Conservation (phyloP, 2,113 vertebrate species). For the Rhinichthys klamathensis region DNA sequence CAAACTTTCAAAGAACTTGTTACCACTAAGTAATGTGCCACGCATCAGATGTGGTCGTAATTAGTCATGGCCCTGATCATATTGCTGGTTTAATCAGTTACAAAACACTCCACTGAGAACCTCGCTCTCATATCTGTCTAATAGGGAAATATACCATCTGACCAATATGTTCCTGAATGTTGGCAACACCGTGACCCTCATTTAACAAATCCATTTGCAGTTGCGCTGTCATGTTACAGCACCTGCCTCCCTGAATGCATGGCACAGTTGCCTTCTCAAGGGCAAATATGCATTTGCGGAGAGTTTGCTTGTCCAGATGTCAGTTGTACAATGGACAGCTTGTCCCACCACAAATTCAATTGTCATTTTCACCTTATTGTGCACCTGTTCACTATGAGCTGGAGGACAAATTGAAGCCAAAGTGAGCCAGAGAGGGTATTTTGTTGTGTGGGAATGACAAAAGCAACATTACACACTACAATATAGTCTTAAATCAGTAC, state of each 20-base stretch:
- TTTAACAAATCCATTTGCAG: constrained; percentile 6
- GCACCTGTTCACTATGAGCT: background rate
- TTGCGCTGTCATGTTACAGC: background rate
- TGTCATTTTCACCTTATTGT: background rate
- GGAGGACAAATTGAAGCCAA: background rate
- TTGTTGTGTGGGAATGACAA: background rate
- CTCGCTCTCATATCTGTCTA: background rate
- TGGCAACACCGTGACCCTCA: background rate
- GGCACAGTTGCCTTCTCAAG: background rate
- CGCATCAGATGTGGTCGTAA: constrained; percentile 2
- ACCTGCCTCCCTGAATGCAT: background rate
- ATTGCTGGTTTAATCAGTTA: background rate
- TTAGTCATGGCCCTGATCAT: constrained; percentile 21
- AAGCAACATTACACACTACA: background rate
- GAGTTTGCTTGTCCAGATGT: background rate
- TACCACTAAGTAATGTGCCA: constrained; percentile 17
- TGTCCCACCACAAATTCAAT: background rate
- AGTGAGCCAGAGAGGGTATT: background rate
- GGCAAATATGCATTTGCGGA: background rate
- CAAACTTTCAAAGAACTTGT: constrained; percentile 2
- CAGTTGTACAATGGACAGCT: background rate
- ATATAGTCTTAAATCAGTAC: background rate
- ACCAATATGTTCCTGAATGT: constrained; percentile 19
- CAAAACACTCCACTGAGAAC: background rate
- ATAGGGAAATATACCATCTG: background rate